Conservation (phyloP, 1,140 invertebrate genomes). For the Caenorhabditis briggsae region DNA sequence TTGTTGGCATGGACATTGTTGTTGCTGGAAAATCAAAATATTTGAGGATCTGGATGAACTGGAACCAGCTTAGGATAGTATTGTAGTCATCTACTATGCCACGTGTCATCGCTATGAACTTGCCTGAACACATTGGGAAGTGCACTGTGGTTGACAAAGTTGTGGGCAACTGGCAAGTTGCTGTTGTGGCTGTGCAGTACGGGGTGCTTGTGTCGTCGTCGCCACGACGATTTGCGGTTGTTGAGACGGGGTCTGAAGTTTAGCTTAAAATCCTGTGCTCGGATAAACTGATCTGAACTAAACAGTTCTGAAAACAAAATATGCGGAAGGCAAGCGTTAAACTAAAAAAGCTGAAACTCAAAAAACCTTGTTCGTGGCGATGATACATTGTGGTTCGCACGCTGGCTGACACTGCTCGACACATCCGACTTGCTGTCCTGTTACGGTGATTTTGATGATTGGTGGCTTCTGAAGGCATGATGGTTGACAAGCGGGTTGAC, state of each 20-base stretch:
- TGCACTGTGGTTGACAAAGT: constrained; percentile 45
- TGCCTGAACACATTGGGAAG: constrained; percentile 57
- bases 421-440: constrained; percentile 55
- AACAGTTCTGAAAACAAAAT: not conserved
- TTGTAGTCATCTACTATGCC: too few relatives aligned
- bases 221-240: constrained; percentile 46
- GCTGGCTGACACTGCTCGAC: constrained; percentile 44
- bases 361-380: constrained; percentile 54
- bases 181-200: constrained; percentile 27
- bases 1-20: constrained; percentile 48
- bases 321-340: not conserved
- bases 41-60: not conserved
- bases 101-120: not conserved
- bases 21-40: constrained; percentile 11
- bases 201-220: constrained; percentile 50
- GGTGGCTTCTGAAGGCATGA: constrained; percentile 56
- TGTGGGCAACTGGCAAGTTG: constrained; percentile 54
- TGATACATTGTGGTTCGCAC: constrained; percentile 54
- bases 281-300: too few relatives aligned
- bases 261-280: too few relatives aligned
- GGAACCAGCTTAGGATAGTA: too few relatives aligned
- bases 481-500: constrained; percentile 57
- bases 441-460: constrained; percentile 56
- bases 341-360: not conserved
- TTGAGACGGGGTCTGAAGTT: constrained; percentile 46